Base-by-base conservation (phyloP, 2,888 invertebrate species). In the Marronus borbonicus region DNA sequence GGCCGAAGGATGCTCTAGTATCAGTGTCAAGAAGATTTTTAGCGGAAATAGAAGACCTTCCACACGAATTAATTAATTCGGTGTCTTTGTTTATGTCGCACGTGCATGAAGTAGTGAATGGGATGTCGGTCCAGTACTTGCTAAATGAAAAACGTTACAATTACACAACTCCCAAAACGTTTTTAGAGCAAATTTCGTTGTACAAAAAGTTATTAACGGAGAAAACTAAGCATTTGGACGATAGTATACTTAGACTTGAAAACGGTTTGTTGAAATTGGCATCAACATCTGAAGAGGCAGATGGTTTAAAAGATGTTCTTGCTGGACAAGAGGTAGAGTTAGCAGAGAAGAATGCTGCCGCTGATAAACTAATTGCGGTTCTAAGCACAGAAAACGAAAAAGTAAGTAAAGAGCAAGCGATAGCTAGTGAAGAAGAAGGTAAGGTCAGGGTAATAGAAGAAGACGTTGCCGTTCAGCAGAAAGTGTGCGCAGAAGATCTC, bases 131-230 rank as follows among this genome's bases (percentile, higher is more conserved):
- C 2, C 87, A 91, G 4, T 98, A 97, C 88, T 90, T 96, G 81
- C 90, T 92, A 82, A 97, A 97, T 86, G 98, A 98, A 84, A 93
- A 93, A 58, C 92, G 98, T 3, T 97, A 97, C 89, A 98, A 98
- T 88, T 98, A 98, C 88, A 98, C 98, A 0, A 98, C 98, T 0
- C 98, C 98, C 0, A 98, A 98, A 89, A 96, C 97, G 0, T 98
- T 98, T 89, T 89, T 98, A 66, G 98, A 98, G 86, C 96, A 97
- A 86, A 97, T 98, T 79, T 92, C 94, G 12, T 90, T 98, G 4
- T 98, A 94, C 85, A 90, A 92, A 0, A 95, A 95, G 85, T 88
- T 96, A 5, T 87, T 96, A 31, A 91, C 88, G 24, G 93, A 92
- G 81, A 95, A 94, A 86, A 92, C 92, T 0, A 88, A 86, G 7